Base-by-base conservation (phyloP, 2,888 invertebrate species). In the Tenodera sinensis region DNA sequence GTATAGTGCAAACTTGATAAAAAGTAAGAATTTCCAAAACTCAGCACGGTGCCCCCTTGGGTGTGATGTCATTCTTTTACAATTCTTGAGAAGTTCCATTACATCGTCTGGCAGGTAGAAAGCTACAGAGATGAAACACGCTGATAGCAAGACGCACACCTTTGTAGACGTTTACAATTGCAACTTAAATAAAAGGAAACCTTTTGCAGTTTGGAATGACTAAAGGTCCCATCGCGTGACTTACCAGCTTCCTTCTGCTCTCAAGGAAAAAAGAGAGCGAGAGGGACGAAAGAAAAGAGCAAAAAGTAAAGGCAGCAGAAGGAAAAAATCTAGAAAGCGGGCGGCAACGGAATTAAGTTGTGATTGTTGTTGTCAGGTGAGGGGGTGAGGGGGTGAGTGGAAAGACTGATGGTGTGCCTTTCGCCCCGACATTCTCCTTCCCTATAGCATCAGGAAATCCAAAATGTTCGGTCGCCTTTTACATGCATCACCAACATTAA, bases 321-420 rank as follows among this genome's bases (percentile, higher is more conserved):
- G 54, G 83, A 88, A 88, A 85, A 88, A 88, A 71, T 83, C 88
- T 54, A 88, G 83, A 71, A 71, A 84, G 88, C 88, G 84, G 88
- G 88, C 83, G 87, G 87, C 82, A 87, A 87, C 87, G 83, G 87
- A 87, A 87, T 87, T 87, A 87, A 87, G 87, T 87, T 87, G 87
- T 87, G 87, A 87, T 87, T 87, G 87, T 87, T 87, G 87, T 87
- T 87, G 87, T 87, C 87, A 87, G 87, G 87, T 87, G 82, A 83
- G 83, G 87, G 87, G 87, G 87, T 87, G 82, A 83, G 83, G 87
- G 87, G 82, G 87, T 30, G 87, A 71, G 82, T 83, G 15, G 83
- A 83, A 87, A 87, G 87, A 87, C 87, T 87, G 87, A 87, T 87
- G 87, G 87, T 87, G 82, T 83, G n/a, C 82, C 87, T 87, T 87